A percentile compares a stretch with the other conserved stretches of the same genome.
These are phyloP conservation scores for Falcunculus frontatus DNA, from an alignment of 2,113 vertebrate genomes.

Conservation along the genomic window DNA sequence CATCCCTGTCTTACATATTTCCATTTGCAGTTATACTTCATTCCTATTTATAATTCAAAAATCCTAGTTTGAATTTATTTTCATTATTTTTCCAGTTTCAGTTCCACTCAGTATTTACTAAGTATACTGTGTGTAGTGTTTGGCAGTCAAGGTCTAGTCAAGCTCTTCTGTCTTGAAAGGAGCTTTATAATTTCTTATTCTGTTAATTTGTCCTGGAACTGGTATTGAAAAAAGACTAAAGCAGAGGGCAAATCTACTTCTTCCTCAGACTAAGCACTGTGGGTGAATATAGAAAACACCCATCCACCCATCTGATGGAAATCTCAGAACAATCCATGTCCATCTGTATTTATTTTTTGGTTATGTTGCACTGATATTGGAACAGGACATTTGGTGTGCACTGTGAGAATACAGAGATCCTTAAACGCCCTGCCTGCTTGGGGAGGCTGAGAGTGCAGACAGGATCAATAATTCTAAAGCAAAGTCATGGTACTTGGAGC, in stretches of 20 bases:
- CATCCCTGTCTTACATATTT: conserved; percentile 12
- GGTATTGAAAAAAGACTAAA: not conserved
- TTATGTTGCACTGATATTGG: not conserved
- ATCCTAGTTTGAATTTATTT: not conserved
- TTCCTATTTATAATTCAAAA: not conserved
- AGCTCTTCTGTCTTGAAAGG: not conserved
- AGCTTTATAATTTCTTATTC: not conserved
- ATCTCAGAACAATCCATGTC: not conserved
- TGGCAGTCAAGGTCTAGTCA: not conserved
- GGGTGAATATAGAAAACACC: not conserved
- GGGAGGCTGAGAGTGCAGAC: not conserved
- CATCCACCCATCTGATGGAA: not conserved
- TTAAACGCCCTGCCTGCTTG: not conserved
- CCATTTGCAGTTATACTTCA: conserved; percentile 15
- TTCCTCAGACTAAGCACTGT: not conserved
- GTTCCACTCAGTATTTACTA: not conserved
- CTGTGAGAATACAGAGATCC: not conserved
- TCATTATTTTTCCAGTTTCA: not conserved
- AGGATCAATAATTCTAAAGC: not conserved
- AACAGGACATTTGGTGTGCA: not conserved
- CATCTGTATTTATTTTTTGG: not conserved
- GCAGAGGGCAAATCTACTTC: not conserved
- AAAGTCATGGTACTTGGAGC: not conserved
- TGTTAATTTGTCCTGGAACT: not conserved
- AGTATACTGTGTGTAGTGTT: not conserved